Base-by-base conservation (phyloP, 1,140 invertebrate genomes). In the Helicoverpa armigera region DNA sequence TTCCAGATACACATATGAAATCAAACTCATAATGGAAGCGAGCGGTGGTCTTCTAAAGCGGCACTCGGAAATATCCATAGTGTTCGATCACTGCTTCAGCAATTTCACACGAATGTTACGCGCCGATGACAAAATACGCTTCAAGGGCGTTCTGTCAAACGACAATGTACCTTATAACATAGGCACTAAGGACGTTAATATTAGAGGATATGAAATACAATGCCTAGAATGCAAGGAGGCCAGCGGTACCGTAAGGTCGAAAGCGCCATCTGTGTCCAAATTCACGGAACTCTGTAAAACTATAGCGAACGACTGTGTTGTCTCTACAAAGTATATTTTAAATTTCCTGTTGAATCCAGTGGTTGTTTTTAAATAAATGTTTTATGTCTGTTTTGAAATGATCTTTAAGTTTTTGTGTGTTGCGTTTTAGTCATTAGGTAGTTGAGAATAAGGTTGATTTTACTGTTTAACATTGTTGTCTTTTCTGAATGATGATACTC, bases 261-360 rank as follows among this genome's bases (percentile, higher is more conserved):
- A 95, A 81, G 88, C 89, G 54, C 91, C 95, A 7, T 91, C 95
- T 56, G 83, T 81, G 7, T 93, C 92, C 0, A 94, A 94, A 85
- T 86, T 95, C 7, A 90, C 92, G 0, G 91, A 93, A 67, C 77
- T 95, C 0, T 91, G 89, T 72, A 93, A 96, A 80, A 96, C 95
- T 23, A 86, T 97, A 31, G 84, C 96, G 5, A 96, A 95, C 83
- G 96, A 96, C 85, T 91, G 97, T 83, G 95, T 96, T 80, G 92
- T 96, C 0, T 97, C 97, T 2, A 89, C 96, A 10, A 97, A 97
- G 85, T 96, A 97, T 93, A 95, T 97, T 77, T 90, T 98, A 10
- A 97, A 98, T 94, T 97, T 97, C 85, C 82, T 97, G 76, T 96
- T 97, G 48, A 97, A 97, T 95, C 97, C 97, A 10, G 93, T 98